Evolutionary conservation across 1,140 invertebrate genomes (phyloP).

Genomic region (Whitmania pigra): DNA sequence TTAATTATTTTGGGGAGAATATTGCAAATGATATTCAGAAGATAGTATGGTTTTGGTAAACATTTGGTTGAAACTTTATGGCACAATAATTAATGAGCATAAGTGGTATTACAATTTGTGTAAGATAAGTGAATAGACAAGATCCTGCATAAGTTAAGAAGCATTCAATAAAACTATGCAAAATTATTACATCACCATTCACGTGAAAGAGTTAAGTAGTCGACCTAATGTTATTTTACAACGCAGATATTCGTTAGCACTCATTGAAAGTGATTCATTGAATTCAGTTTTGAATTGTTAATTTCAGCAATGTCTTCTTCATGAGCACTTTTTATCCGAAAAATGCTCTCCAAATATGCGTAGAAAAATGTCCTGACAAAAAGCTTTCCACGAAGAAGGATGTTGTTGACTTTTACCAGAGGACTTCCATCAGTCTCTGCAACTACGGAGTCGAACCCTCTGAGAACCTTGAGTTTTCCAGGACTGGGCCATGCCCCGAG

Average conservation of each 20-base stretch:
- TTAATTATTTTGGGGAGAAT: no score
- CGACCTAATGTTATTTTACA: not conserved
- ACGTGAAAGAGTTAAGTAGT: not conserved
- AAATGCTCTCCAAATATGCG: slow-evolving; percentile 71
- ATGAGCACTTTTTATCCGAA: slow-evolving; percentile 63
- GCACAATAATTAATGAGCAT: no score
- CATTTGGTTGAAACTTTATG: no score
- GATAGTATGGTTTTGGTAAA: no score
- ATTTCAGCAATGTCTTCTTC: slow-evolving; percentile 61
- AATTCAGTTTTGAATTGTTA: no score
- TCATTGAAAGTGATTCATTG: slow-evolving; percentile 13
- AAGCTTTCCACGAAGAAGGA: slow-evolving; percentile 54
- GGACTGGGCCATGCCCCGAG: slow-evolving; percentile 33
- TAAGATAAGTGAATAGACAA: no score
- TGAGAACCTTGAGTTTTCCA: slow-evolving; percentile 24
- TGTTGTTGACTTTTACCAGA: slow-evolving; percentile 43
- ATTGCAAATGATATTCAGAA: no score
- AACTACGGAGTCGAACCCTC: slow-evolving; percentile 37
- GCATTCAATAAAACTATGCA: no score
- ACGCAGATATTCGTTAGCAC: not conserved
- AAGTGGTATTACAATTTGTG: no score
- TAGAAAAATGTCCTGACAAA: slow-evolving; percentile 66
- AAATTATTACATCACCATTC: no score
- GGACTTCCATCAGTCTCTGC: slow-evolving; percentile 58
- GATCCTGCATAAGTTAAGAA: no score